These are phyloP conservation scores for Euzophera pinguis DNA, from an alignment of 2,888 invertebrate species.

Conservation along the genomic window DNA sequence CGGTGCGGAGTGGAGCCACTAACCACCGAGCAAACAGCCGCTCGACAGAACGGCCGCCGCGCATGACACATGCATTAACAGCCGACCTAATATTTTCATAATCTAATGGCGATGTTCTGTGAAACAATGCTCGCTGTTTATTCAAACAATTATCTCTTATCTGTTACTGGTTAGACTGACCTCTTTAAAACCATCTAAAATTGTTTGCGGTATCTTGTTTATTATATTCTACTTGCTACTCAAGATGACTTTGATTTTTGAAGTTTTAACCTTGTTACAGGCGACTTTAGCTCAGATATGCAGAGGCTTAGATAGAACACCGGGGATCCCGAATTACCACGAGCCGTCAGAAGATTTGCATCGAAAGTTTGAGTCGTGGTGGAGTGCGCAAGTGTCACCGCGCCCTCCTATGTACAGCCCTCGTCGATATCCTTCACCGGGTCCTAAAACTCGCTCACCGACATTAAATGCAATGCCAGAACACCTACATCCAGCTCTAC, in stretches of 20 bases:
- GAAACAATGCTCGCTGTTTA: constrained; percentile 75
- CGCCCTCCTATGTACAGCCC: constrained; percentile 75
- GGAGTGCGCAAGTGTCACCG: constrained; percentile 86
- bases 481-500: constrained; percentile 86
- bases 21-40: constrained; percentile 67
- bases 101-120: constrained; percentile 80
- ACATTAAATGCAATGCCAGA: constrained; percentile 71
- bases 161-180: constrained; percentile 75
- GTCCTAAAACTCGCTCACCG: constrained; percentile 74
- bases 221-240: constrained; percentile 40
- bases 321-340: constrained; percentile 81
- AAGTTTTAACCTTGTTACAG: constrained; percentile 73
- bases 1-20: constrained; percentile 64
- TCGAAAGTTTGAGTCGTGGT: constrained; percentile 95
- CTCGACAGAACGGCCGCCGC: constrained; percentile 56
- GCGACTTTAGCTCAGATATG: constrained; percentile 90
- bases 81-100: constrained; percentile 78
- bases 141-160: constrained; percentile 70
- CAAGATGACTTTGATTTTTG: constrained; percentile 37
- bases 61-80: constrained; percentile 80
- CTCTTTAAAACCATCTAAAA: constrained; percentile 75
- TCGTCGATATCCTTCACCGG: constrained; percentile 70
- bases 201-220: constrained; percentile 60
- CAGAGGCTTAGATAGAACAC: constrained; percentile 85
- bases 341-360: constrained; percentile 91